These are phyloP conservation scores for Parotia lawesii DNA, from an alignment of 2,113 vertebrate genomes.

Conservation along the genomic window DNA sequence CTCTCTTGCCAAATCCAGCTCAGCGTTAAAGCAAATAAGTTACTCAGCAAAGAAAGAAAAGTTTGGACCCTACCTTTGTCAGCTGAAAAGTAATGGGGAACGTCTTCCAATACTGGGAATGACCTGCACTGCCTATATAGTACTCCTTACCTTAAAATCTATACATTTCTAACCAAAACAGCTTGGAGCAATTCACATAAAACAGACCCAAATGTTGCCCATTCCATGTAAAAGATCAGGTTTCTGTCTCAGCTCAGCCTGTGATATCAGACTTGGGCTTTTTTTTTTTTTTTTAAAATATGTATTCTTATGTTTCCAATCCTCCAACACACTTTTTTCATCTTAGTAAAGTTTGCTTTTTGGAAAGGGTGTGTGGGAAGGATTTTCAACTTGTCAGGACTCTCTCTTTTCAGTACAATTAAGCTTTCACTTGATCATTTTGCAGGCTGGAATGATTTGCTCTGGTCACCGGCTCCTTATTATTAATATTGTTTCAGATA, in stretches of 20 bases:
- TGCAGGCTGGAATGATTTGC: constrained; percentile 72
- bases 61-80: constrained; percentile 72
- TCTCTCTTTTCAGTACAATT: constrained; percentile 70
- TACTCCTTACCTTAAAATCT: constrained; percentile 77
- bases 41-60: constrained; percentile 59
- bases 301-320: constrained; percentile 77
- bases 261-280: constrained; percentile 68
- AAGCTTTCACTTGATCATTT: constrained; percentile 75
- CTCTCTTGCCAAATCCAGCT: background rate
- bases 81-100: constrained; percentile 65
- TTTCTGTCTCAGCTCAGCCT: constrained; percentile 74
- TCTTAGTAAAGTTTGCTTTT: constrained; percentile 55
- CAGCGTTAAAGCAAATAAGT: constrained; percentile 20
- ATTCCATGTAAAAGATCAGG: constrained; percentile 78
- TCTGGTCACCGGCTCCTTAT: constrained; percentile 60
- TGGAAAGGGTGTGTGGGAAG: constrained; percentile 53
- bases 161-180: constrained; percentile 81
- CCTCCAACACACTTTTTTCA: constrained; percentile 69
- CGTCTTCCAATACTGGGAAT: constrained; percentile 66
- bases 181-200: constrained; percentile 84
- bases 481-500: constrained; percentile 75
- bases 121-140: constrained; percentile 63
- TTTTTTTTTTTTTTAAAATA: constrained; percentile 29
- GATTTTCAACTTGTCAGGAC: constrained; percentile 59
- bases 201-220: constrained; percentile 82